Evolutionary conservation across 2,888 invertebrate genomes (phyloP).

Genomic region (Amblyjoppa fuscipennis): DNA sequence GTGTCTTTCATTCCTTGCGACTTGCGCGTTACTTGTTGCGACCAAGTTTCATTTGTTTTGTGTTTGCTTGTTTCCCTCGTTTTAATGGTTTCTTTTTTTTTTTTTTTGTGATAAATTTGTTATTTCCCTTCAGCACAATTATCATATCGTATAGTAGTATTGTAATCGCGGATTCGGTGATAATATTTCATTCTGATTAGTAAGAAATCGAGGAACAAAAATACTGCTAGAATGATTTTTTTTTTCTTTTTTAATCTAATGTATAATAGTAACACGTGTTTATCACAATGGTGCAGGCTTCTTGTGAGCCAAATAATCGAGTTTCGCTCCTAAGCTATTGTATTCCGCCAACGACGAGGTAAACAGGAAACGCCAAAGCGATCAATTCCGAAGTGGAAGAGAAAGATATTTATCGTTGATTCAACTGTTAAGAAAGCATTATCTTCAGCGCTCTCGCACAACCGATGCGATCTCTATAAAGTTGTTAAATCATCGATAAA

Average conservation of each 20-base stretch:
- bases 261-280: slow-evolving; percentile 52
- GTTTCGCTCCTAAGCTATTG: slow-evolving; percentile 36
- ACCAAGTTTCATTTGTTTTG: slow-evolving; percentile 29
- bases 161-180: slow-evolving; percentile 7
- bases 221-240: slow-evolving; percentile 51
- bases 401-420: background rate
- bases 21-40: slow-evolving; percentile 39
- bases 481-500: background rate
- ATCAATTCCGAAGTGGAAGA: slow-evolving; percentile 17
- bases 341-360: slow-evolving; percentile 20
- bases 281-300: slow-evolving; percentile 64
- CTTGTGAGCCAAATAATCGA: slow-evolving; percentile 49
- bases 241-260: slow-evolving; percentile 13
- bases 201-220: slow-evolving; percentile 35
- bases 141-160: slow-evolving; percentile 3
- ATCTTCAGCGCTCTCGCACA: background rate
- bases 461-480: background rate
- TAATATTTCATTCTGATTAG: slow-evolving; percentile 16
- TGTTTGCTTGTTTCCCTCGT: slow-evolving; percentile 58
- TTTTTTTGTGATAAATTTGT: slow-evolving; percentile 53
- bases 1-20: slow-evolving; percentile 51
- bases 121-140: slow-evolving; percentile 45
- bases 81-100: slow-evolving; percentile 37
- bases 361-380: slow-evolving; percentile 29
- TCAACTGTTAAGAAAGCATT: background rate